These are phyloP conservation scores for Colaptes auratus DNA, from an alignment of 2,113 vertebrate species.

Conservation along the genomic window DNA sequence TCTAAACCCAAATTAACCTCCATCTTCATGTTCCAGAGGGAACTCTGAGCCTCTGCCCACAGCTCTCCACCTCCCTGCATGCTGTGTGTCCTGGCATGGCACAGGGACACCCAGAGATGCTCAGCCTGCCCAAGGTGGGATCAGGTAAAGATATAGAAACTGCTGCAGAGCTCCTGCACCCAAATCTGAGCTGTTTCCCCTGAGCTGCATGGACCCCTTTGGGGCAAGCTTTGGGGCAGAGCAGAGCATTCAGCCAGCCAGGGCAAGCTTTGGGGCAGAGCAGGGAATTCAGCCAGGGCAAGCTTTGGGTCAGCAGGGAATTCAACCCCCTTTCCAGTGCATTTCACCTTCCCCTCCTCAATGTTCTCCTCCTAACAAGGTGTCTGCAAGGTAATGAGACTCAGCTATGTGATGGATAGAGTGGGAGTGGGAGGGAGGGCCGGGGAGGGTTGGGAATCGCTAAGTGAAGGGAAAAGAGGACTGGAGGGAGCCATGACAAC, in stretches of 20 bases:
- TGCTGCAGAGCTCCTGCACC: not conserved
- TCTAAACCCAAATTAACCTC: constrained; percentile 21
- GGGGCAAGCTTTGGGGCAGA: not conserved
- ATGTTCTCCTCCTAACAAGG: not conserved
- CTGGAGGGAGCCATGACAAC: constrained; percentile 40
- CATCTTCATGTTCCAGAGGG: fast-evolving
- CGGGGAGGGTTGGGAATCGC: constrained; percentile 37
- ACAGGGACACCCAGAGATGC: too few species aligned
- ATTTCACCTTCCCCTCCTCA: not conserved
- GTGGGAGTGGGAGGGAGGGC: constrained; percentile 40
- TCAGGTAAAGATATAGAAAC: fast-evolving
- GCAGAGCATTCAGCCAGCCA: not conserved
- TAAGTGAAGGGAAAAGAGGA: constrained; percentile 46
- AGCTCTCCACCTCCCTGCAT: too few species aligned
- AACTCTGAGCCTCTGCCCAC: not conserved
- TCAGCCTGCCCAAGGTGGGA: too few species aligned
- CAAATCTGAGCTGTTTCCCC: not conserved
- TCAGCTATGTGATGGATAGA: not conserved
- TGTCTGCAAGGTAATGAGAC: not conserved
- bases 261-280: not conserved
- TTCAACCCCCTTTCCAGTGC: not conserved
- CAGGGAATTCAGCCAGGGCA: not conserved
- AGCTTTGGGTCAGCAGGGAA: not conserved
- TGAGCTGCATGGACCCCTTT: fast-evolving
- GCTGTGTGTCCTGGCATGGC: fast-evolving